These are phyloP conservation scores for Selene dorsalis DNA, from an alignment of 2,797 vertebrate genomes.

Conservation along the genomic window DNA sequence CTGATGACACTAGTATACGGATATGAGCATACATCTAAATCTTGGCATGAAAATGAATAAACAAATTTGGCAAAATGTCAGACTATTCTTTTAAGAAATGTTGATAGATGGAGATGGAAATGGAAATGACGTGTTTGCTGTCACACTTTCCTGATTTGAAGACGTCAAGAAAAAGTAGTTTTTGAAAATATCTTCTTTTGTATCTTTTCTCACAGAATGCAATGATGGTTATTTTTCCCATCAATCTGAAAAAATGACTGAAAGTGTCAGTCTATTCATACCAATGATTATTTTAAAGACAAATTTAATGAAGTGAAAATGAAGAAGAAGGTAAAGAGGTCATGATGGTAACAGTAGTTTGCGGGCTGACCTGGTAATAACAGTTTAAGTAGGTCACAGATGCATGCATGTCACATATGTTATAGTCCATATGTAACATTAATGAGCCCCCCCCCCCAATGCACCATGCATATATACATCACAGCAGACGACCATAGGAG, in stretches of 20 bases:
- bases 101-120: background rate
- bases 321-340: background rate
- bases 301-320: background rate
- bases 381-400: slow-evolving; percentile 70
- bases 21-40: background rate
- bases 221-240: background rate
- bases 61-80: background rate
- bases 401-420: slow-evolving; percentile 61
- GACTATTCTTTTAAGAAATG: background rate
- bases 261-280: too few species aligned
- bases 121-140: background rate
- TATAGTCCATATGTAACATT: slow-evolving; percentile 63
- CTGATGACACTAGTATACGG: background rate
- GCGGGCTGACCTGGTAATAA: slow-evolving; percentile 21
- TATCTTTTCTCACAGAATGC: background rate
- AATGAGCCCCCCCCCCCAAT: slow-evolving; percentile 39
- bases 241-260: background rate
- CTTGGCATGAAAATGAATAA: background rate
- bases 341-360: background rate
- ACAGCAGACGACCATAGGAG: slow-evolving; percentile 32
- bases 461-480: slow-evolving; percentile 20
- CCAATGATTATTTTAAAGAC: background rate
- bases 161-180: background rate
- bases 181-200: too few species aligned
- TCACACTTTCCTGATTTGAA: background rate